Percentiles rank a stretch among this genome's conserved stretches.
phyloP scores from a whole-genome alignment of 2,888 invertebrate species.

The Dryomyza anilis region DNA sequence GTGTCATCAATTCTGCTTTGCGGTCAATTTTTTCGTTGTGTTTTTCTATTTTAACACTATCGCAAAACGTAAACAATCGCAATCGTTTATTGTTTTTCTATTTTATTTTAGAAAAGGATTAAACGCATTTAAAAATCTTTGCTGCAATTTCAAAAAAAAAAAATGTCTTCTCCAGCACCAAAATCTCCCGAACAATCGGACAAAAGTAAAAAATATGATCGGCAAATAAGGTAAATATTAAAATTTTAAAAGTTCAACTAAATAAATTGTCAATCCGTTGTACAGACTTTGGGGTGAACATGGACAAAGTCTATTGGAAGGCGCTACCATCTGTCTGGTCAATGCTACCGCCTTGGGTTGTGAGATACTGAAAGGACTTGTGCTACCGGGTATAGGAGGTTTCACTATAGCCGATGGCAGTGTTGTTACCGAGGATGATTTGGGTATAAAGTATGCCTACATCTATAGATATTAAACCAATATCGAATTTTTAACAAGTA shows the following conservation, averaged over 20 bases:
- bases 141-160: no score
- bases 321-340: conserved; percentile 88
- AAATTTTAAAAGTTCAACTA: background rate
- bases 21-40: no score
- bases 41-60: no score
- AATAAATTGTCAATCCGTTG: conserved; percentile 23
- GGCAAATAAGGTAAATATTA: conserved; percentile 68
- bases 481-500: background rate
- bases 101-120: no score
- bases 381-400: conserved; percentile 91
- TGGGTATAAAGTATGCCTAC: conserved; percentile 81
- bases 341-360: conserved; percentile 94
- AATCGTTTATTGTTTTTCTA: no score
- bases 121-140: no score
- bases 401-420: conserved; percentile 91
- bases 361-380: conserved; percentile 92
- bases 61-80: no score
- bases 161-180: conserved; percentile 62
- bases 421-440: conserved; percentile 84
- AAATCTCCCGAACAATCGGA: conserved; percentile 73
- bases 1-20: no score
- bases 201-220: conserved; percentile 76
- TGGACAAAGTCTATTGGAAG: conserved; percentile 89
- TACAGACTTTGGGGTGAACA: conserved; percentile 98
- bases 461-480: background rate